Percentiles rank a stretch among this genome's conserved stretches.
These are phyloP conservation scores for Zoanthus sansibaricus DNA, from an alignment of 92 coral and sea anemone species.

Conservation along the genomic window DNA sequence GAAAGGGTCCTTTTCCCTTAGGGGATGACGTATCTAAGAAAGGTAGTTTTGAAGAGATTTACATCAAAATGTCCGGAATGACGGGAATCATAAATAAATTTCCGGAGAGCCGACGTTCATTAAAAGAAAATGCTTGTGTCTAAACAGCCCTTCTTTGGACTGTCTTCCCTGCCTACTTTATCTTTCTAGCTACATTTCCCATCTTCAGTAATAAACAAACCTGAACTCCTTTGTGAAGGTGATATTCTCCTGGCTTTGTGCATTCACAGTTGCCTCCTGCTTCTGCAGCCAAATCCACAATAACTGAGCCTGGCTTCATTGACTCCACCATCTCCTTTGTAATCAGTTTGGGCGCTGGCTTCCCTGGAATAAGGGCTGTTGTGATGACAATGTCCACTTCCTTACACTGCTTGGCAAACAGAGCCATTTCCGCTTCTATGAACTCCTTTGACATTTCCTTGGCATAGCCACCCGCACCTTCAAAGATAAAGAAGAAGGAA, in stretches of 20 bases:
- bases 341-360: conserved; percentile 94
- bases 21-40: too few relatives aligned
- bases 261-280: conserved; percentile 97
- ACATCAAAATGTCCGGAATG: too few relatives aligned
- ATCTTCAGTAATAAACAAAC: conserved; percentile 52
- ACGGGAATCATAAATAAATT: too few relatives aligned
- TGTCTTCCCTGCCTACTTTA: too few relatives aligned
- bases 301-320: conserved; percentile 98
- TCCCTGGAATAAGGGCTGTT: conserved; percentile 97
- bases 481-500: background rate
- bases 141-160: too few relatives aligned
- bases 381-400: conserved; percentile 95
- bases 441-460: conserved; percentile 90
- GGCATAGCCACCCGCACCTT: conserved; percentile 96
- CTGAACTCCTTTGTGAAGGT: conserved; percentile 94
- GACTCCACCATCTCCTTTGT: conserved; percentile 96
- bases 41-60: too few relatives aligned
- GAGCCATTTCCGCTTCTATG: conserved; percentile 86
- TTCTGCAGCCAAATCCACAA: conserved; percentile 96
- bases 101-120: too few relatives aligned
- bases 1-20: too few relatives aligned
- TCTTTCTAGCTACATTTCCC: background rate
- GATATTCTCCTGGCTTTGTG: conserved; percentile 94
- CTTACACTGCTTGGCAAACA: conserved; percentile 97
- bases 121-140: too few relatives aligned